A percentile compares a stretch with the other conserved stretches of the same genome.
phyloP scores from a whole-genome alignment of 2,797 vertebrate species.

The Naso thynnoides region DNA sequence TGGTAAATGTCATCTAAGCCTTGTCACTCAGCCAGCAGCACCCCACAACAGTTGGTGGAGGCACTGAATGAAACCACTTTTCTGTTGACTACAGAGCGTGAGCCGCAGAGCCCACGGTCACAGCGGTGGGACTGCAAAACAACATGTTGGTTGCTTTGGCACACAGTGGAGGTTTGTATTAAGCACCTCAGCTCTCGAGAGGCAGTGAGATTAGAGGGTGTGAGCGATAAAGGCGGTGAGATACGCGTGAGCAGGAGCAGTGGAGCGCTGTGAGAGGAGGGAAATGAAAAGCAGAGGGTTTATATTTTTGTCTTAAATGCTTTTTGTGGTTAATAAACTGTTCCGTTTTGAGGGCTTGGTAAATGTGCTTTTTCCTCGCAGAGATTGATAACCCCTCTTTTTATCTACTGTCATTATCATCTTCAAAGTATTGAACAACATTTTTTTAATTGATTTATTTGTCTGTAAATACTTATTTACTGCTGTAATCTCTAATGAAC shows the following conservation, averaged over 20 bases:
- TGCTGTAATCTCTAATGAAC: conserved; percentile 3
- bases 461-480: conserved; percentile 21
- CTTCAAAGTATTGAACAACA: conserved; percentile 30
- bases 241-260: conserved; percentile 10
- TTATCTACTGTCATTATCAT: conserved; percentile 17
- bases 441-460: conserved; percentile 1
- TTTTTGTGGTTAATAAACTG: conserved; percentile 26
- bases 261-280: not conserved
- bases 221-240: conserved; percentile 20
- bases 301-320: conserved; percentile 14
- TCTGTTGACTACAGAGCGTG: conserved; percentile 15
- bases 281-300: conserved; percentile 19
- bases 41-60: conserved; percentile 38
- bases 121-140: conserved; percentile 1
- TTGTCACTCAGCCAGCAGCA: conserved; percentile 53
- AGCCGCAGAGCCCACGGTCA: conserved; percentile 6
- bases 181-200: conserved; percentile 38
- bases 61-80: conserved; percentile 39
- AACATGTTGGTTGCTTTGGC: conserved; percentile 26
- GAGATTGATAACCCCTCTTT: conserved; percentile 26
- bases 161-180: conserved; percentile 20
- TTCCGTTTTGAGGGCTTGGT: conserved; percentile 4
- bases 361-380: conserved; percentile 4
- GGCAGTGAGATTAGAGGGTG: conserved; percentile 29
- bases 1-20: conserved; percentile 73